Base-by-base conservation (phyloP, 2,797 vertebrate species). In the Psittacula echo region DNA sequence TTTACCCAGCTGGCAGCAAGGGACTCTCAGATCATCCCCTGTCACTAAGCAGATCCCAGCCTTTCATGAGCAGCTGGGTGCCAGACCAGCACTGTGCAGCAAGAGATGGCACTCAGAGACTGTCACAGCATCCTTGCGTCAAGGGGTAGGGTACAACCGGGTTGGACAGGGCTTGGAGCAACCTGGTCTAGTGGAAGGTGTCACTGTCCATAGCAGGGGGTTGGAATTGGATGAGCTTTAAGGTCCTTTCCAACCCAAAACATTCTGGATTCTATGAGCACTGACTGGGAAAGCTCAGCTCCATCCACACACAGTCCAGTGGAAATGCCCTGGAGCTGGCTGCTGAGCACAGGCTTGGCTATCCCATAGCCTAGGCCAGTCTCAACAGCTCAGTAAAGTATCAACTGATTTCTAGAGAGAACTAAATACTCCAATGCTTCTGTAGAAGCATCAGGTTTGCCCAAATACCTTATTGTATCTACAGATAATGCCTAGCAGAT, bases 1-100 rank as follows among this genome's bases (percentile, higher is more conserved):
- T 87, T 56, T 79, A 93, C 30, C 90, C 92, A 97, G 95, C 78
- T 85, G 82, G 96, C 61, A 95, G 83, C 93, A 85, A 67, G 81
- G 53, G 92, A 71, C 56, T 71, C 78, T 94, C 96, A 95, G 96
- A 93, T 93, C 96, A 87, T 80, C 32, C 78, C 60, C 56, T 82
- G 90, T 72, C 86, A 79, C 86, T 29, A 44, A 85, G 85, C 79
- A 85, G 95, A 89, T 85, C 89, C 37, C 72, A 80, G 75, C 61
- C 82, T 83, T 85, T 89, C 75, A 92, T 0, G 56, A 94, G 82
- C 93, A 92, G 91, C 87, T 56, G 87, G 89, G 91, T 85, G 89
- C 89, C 61, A 42, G 77, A 37, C 26, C 1, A 0, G 54, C 71
- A 34, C 92, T 11, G 86, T 7, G 77, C 70, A 48, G 79, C 39